Conservation (phyloP, 2,888 invertebrate genomes). For the Hypena proboscidalis region DNA sequence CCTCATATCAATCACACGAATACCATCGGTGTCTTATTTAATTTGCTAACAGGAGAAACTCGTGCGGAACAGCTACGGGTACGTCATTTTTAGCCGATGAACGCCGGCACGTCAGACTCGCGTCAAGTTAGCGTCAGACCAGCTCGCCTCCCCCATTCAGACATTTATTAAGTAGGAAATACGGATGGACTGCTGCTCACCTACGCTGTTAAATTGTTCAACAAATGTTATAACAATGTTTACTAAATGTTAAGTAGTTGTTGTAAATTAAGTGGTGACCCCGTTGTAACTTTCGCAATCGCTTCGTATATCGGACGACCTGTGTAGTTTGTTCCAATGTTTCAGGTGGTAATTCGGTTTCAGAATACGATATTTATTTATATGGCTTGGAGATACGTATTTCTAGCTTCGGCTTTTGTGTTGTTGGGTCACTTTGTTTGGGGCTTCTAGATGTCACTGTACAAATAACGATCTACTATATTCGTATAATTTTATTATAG, state of each 20-base stretch:
- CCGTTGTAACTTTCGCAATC: conserved; percentile 30
- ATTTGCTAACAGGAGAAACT: conserved; percentile 43
- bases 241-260: conserved; percentile 35
- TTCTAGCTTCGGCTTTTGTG: no score
- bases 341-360: neutral
- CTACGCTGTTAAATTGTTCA: conserved; percentile 47
- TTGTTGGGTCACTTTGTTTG: no score
- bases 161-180: conserved; percentile 75
- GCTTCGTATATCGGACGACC: conserved; percentile 15
- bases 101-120: conserved; percentile 54
- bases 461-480: no score
- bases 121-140: conserved; percentile 73
- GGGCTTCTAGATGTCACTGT: no score
- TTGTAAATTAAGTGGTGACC: conserved; percentile 35
- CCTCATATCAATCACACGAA: conserved; percentile 14
- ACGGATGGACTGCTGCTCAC: conserved; percentile 51
- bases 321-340: conserved; percentile 13
- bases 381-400: neutral
- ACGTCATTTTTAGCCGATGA: conserved; percentile 66
- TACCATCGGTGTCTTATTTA: conserved; percentile 29
- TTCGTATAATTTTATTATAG: no score
- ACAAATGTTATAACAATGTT: conserved; percentile 49
- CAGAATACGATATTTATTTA: neutral
- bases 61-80: conserved; percentile 49
- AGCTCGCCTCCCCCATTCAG: conserved; percentile 49